Base-by-base conservation (phyloP, 2,113 vertebrate species). In the Chaenocephalus aceratus region DNA sequence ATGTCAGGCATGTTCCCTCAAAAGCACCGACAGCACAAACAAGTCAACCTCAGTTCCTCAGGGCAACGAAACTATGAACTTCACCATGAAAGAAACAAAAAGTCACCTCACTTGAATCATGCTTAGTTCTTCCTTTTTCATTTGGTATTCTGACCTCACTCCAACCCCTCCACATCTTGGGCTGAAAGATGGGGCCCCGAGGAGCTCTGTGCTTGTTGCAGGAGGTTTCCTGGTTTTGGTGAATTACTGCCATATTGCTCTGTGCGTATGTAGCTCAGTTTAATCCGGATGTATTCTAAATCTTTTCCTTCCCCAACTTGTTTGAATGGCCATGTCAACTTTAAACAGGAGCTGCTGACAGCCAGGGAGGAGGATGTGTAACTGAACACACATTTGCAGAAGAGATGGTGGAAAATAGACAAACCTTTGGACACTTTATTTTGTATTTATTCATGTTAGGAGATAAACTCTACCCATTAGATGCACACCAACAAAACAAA, bases 181-280 rank as follows among this genome's bases (percentile, higher is more conserved):
- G 78, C 80, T 89, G 84, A 88, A 85, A 54, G 65, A 83, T 74
- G 87, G 74, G 86, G 83, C 89, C 91, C 84, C 0, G 76, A 84
- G 90, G 90, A 91, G 77, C 84, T 76, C 67, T 34, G 51, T 0
- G 66, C 74, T 54, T 70, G 83, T 85, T 86, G 82, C 82, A 72
- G 46, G 66, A 75, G 46, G 72, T 86, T 88, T 89, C 81, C 77
- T 86, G 84, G 83, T 85, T 78, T 62, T 61, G 10, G 72, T 90
- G 89, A 92, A 92, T 90, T 92, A 91, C 67, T 91, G 89, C 88
- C 88, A 90, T 70, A 88, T 85, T 90, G 79, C 82, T 67, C 13
- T 0, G 53, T 9, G 14, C 0, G 56, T 41, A 68, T 88, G 81
- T 78, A 83, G 71, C 80, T 75, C 66, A 62, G 63, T 68, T 88